Evolutionary conservation across 2,888 invertebrate genomes (phyloP), one percentile per base, ranked within the genome.

Genomic region (Hypolimnas misippus): DNA sequence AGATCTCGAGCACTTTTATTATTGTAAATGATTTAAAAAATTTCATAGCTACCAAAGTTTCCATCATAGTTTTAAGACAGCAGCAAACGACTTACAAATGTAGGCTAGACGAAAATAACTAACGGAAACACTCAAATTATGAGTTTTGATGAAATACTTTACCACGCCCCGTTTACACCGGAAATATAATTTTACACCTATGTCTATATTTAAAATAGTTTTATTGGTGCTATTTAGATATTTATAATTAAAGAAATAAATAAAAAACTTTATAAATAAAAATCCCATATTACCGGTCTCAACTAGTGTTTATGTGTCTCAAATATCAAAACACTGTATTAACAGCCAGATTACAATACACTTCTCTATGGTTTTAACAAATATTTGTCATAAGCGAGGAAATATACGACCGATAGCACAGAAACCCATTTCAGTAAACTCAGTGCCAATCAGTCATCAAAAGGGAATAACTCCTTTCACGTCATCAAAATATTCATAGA

Each of bases 91-190:
- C 54, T 66, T 59, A 58, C 65, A 65, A 70, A 88, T 83, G 83
- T 90, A 76, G 89, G 89, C 87, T 87, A 86, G 71, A 79, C 84
- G 79, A 87, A 86, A 89, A 86, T 82, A 83, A 80, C 81, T 82
- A 75, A 75, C 90, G 91, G 90, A 90, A 89, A 88, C 84, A 79
- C 76, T 81, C 79, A 81, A 88, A 89, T 90, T 90, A 91, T 91
- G 87, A 90, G 81, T 88, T 89, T 89, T 86, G 87, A 89, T 87
- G 89, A 89, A 89, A 88, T 79, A 80, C 81, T 81, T 75, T 77
- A 73, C 73, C 76, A 75, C 78, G 79, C 73, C 76, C 77, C 72
- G 72, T 77, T 79, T 73, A 65, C 67, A 76, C 83, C 86, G 89
- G 89, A 89, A 83, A 85, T 82, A 77, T 70, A 72, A 67, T 71